Percentiles rank a stretch among this genome's conserved stretches.
phyloP scores from a whole-genome alignment of 2,888 invertebrate species.

The Isotomurus palustris region DNA sequence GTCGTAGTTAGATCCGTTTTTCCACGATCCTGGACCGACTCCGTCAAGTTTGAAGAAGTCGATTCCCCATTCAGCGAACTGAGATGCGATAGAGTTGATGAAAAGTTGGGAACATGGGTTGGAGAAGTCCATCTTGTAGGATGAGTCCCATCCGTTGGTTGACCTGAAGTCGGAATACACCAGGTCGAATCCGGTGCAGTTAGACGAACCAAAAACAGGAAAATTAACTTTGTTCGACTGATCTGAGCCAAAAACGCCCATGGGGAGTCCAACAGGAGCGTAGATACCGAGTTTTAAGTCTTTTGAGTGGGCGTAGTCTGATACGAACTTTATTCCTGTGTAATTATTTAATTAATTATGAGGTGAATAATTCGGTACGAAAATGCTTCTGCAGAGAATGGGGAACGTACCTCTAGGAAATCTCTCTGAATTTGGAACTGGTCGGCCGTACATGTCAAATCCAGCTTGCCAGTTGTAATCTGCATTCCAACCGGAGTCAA shows the following conservation, averaged over 20 bases:
- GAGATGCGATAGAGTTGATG: constrained; percentile 7
- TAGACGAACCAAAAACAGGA: not conserved
- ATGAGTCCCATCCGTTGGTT: constrained; percentile 16
- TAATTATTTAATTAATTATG: too few species aligned
- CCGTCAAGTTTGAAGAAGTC: constrained; percentile 21
- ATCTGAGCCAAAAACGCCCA: constrained; percentile 14
- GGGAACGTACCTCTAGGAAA: not conserved
- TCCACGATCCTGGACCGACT: constrained; percentile 15
- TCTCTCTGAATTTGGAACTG: too few species aligned
- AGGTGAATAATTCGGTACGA: not conserved
- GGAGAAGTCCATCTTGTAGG: constrained; percentile 17
- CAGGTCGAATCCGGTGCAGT: constrained; percentile 12
- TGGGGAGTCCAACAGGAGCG: constrained; percentile 7
- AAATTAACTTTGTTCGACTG: constrained; percentile 13
- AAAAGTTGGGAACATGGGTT: constrained; percentile 6
- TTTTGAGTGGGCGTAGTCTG: too few species aligned
- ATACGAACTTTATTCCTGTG: too few species aligned
- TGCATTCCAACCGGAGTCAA: constrained; percentile 13
- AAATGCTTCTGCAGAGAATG: not conserved
- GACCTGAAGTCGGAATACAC: constrained; percentile 5
- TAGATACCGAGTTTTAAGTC: constrained; percentile 5
- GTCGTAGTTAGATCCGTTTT: constrained; percentile 13
- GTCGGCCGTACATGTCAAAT: constrained; percentile 5
- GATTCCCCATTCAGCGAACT: constrained; percentile 14
- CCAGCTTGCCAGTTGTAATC: constrained; percentile 2